Evolutionary conservation across 1,140 invertebrate species (phyloP).

Genomic region (Drosophila repletoides): DNA sequence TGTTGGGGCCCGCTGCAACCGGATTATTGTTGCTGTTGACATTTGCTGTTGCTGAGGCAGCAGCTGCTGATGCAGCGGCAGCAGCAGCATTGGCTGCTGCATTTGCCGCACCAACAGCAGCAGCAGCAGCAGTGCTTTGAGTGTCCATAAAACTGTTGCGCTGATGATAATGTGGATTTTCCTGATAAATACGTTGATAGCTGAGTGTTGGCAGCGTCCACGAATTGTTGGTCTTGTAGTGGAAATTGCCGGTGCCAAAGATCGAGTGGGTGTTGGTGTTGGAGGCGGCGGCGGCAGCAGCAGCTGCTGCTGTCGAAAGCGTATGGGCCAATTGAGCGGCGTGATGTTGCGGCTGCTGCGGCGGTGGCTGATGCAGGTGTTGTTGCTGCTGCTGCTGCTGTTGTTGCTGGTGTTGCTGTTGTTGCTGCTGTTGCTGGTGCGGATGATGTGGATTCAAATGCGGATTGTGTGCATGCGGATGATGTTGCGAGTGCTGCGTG

Average conservation of each 20-base stretch:
- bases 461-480: slow-evolving; percentile 49
- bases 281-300: slow-evolving; percentile 41
- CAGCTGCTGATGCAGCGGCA: slow-evolving; percentile 12
- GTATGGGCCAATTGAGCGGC: slow-evolving; percentile 65
- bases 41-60: neutral
- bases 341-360: slow-evolving; percentile 66
- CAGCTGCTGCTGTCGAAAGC: slow-evolving; percentile 55
- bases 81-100: slow-evolving; percentile 27
- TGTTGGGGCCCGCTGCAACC: slow-evolving; percentile 7
- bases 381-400: slow-evolving; percentile 44
- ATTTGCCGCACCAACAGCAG: slow-evolving; percentile 26
- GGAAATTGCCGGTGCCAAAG: slow-evolving; percentile 79
- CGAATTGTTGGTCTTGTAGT: slow-evolving; percentile 80
- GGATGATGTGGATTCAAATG: slow-evolving; percentile 48
- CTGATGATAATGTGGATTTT: slow-evolving; percentile 73
- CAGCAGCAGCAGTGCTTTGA: slow-evolving; percentile 21
- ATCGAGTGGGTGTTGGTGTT: slow-evolving; percentile 75
- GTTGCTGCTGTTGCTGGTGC: slow-evolving; percentile 57
- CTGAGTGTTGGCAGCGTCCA: slow-evolving; percentile 74
- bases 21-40: slow-evolving; percentile 22
- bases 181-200: slow-evolving; percentile 75
- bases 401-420: slow-evolving; percentile 50
- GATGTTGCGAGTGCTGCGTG: too few species aligned
- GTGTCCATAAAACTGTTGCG: slow-evolving; percentile 67
- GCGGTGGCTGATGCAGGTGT: slow-evolving; percentile 42